phyloP scores from a whole-genome alignment of 2,797 vertebrate species.

The Onychomys arenicola region DNA sequence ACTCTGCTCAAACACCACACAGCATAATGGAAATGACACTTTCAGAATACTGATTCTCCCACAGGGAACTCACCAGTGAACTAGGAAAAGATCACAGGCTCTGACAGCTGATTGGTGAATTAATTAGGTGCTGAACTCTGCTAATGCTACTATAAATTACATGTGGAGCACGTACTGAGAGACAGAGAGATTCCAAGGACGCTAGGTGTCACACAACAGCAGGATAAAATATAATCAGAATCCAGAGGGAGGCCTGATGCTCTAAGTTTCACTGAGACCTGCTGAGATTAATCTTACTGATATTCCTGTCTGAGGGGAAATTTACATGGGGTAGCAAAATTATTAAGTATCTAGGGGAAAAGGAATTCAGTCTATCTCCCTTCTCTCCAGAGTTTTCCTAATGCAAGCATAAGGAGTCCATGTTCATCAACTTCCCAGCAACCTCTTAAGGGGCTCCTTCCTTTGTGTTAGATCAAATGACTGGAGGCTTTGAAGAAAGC shows the following conservation, averaged over 20 bases:
- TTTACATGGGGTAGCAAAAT: constrained; percentile 44
- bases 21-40: constrained; percentile 64
- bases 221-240: constrained; percentile 60
- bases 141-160: constrained; percentile 67
- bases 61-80: constrained; percentile 63
- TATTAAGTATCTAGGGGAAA: constrained; percentile 42
- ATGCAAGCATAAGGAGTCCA: not conserved
- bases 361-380: not conserved
- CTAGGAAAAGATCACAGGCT: constrained; percentile 71
- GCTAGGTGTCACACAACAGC: constrained; percentile 54
- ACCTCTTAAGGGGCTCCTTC: not conserved
- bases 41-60: constrained; percentile 70
- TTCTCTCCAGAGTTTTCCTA: constrained; percentile 8
- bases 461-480: not conserved
- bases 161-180: not conserved
- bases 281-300: constrained; percentile 67
- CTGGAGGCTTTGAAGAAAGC: not conserved
- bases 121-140: constrained; percentile 73
- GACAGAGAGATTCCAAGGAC: constrained; percentile 45
- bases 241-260: constrained; percentile 44
- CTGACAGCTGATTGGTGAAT: constrained; percentile 79
- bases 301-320: constrained; percentile 16
- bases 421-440: not conserved
- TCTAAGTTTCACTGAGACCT: constrained; percentile 41
- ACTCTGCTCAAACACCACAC: constrained; percentile 46